Evolutionary conservation across 2,113 vertebrate genomes (phyloP), one percentile per base, ranked within the genome.

Genomic region (Lepisosteus osseus): DNA sequence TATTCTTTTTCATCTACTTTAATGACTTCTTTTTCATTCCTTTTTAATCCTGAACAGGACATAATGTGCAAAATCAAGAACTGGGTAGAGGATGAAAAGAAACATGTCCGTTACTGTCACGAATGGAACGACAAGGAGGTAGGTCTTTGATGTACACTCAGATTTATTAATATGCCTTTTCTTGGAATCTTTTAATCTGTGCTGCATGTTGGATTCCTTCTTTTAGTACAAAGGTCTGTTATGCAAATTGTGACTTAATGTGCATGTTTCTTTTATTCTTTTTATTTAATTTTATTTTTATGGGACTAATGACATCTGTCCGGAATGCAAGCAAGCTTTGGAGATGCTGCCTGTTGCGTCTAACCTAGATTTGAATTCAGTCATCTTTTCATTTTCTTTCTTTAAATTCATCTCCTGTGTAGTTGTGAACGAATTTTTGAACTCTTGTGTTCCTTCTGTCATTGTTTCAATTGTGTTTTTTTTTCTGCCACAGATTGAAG

Each of bases 51-150:
- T 86, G 82, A 79, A 43, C 91, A 98, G 96, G 97, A 97, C 43
- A 90, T 95, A 92, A 96, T 97, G 93, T 95, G 95, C 92, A 96
- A 96, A 96, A 95, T 97, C 90, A 96, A 96, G 93, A 95, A 90
- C 86, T 94, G 95, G 95, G 92, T 96, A 85, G 86, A 91, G 89
- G 94, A 97, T 90, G 93, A 97, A 91, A 97, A 95, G 94, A 95
- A 97, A 89, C 92, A 93, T 84, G 91, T 96, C 77, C 93, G 93
- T 72, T 95, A 93, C 92, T 94, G 92, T 92, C 94, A 87, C 65
- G 93, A 95, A 69, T 94, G 95, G 95, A 97, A 96, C 87, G 95
- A 96, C 88, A 96, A 97, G 91, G 95, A 97, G 94, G 95, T 96
- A 90, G 85, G 91, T 54, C 82, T 91, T 92, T 89, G 80, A 89